Evolutionary conservation across 2,113 vertebrate species (phyloP), one percentile per base, ranked within the genome.

Genomic region (Anolis sagrei): DNA sequence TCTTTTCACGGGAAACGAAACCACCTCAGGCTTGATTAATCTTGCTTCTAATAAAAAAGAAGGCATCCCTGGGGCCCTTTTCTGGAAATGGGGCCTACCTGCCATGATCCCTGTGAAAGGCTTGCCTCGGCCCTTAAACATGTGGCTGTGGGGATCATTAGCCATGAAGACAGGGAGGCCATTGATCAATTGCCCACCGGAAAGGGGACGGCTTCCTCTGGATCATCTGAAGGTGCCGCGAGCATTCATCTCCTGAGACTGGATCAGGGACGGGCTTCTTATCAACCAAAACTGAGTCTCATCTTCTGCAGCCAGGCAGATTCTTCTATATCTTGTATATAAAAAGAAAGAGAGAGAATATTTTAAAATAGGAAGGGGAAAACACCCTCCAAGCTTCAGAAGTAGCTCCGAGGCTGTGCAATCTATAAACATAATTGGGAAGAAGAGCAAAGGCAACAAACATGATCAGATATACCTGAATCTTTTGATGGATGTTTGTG

Each of bases 151-250:
- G 85, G 88, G 88, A 90, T 90, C 95, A 81, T 93, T 87, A 91
- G 90, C 92, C 54, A 18, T 61, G 89, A 73, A 89, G 92, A 93
- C 88, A 87, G 92, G 93, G 91, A 76, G 84, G 86, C 89, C 93
- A 93, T 95, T 94, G 90, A 94, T 95, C 95, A 96, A 88, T 89
- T 90, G 88, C 95, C 95, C 91, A 87, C 81, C 64, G 94, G 91
- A 95, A 96, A 84, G 91, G 7, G 83, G 85, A 74, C 39, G 36
- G 90, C 92, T 89, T 90, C 44, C 85, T 27, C 13, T 18, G 1
- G 84, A 92, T 89, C 94, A 93, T 94, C 93, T 14, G 1, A 48
- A 68, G 25, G 51, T 0, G 27, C 64, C 64, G 29, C 25, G 10
- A 36, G 79, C 7, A 49, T 5, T 72, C 66, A 6, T 36, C 76